phyloP scores from a whole-genome alignment of 2,113 vertebrate species.

The Caranx melampygus region DNA sequence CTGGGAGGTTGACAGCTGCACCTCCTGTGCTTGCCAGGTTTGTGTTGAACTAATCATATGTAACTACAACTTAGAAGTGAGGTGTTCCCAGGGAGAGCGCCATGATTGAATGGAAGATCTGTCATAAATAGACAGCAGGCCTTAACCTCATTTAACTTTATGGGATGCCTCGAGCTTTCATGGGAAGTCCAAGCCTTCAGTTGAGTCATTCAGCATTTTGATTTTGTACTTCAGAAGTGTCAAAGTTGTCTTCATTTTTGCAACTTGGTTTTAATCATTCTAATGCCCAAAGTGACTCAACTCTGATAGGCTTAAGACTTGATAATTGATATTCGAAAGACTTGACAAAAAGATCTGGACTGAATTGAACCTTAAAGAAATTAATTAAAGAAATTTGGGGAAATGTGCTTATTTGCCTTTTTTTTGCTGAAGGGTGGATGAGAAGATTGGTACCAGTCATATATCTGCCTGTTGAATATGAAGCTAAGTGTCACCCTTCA shows the following conservation, averaged over 20 bases:
- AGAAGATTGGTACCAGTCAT: not conserved
- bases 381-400: not conserved
- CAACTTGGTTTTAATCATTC: not conserved
- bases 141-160: not conserved
- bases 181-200: not conserved
- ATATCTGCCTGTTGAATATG: not conserved
- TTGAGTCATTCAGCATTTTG: not conserved
- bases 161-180: not conserved
- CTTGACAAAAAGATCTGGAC: not conserved
- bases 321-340: not conserved
- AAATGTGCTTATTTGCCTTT: not conserved
- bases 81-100: not conserved
- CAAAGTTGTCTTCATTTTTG: not conserved
- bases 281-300: not conserved
- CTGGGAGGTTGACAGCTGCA: slow-evolving; percentile 97
- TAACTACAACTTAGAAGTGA: slow-evolving; percentile 1
- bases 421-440: not conserved
- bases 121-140: not conserved
- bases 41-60: slow-evolving; percentile 33
- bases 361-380: not conserved
- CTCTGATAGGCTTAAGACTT: not conserved
- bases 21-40: slow-evolving; percentile 92
- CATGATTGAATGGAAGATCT: not conserved
- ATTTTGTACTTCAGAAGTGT: not conserved
- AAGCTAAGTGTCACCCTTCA: not conserved